Conservation (phyloP, 1,140 invertebrate genomes). For the Drosophila bipectinata region DNA sequence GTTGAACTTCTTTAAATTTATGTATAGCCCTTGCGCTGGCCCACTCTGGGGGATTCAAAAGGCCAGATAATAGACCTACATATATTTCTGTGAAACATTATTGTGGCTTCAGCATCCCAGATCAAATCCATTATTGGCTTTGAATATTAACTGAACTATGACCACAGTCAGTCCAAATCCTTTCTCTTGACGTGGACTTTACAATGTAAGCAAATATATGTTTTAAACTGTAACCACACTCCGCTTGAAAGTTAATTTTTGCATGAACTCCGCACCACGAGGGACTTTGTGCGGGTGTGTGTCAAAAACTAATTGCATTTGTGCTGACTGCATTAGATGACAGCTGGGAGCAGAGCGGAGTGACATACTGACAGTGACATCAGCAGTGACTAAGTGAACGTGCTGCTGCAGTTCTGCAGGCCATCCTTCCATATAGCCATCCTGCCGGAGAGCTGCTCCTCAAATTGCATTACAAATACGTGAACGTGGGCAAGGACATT, state of each 20-base stretch:
- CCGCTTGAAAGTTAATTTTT: constrained; percentile 21
- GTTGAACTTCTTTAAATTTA: constrained; percentile 62
- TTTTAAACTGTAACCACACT: constrained; percentile 20
- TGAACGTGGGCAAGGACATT: constrained; percentile 64
- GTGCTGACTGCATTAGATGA: constrained; percentile 48
- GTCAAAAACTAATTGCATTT: constrained; percentile 68
- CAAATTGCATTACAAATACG: constrained; percentile 70
- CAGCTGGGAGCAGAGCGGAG: constrained; percentile 30
- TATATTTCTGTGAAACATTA: not conserved
- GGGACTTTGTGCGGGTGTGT: constrained; percentile 22
- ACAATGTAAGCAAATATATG: not conserved
- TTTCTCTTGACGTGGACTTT: not conserved
- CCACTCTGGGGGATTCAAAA: constrained; percentile 45
- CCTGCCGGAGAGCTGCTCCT: constrained; percentile 30
- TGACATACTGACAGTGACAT: constrained; percentile 58
- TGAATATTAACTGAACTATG: not conserved
- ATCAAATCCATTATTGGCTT: not conserved
- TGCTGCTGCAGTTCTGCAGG: constrained; percentile 20
- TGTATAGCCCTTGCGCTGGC: constrained; percentile 69
- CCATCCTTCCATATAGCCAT: constrained; percentile 21
- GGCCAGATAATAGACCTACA: constrained; percentile 39
- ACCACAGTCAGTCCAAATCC: not conserved
- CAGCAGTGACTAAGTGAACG: constrained; percentile 44
- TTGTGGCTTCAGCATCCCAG: not conserved
- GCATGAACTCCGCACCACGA: constrained; percentile 11